phyloP scores from a whole-genome alignment of 30 jellyfish, hydroid and myxozoan species.

The Chrysaora quinquecirrha region DNA sequence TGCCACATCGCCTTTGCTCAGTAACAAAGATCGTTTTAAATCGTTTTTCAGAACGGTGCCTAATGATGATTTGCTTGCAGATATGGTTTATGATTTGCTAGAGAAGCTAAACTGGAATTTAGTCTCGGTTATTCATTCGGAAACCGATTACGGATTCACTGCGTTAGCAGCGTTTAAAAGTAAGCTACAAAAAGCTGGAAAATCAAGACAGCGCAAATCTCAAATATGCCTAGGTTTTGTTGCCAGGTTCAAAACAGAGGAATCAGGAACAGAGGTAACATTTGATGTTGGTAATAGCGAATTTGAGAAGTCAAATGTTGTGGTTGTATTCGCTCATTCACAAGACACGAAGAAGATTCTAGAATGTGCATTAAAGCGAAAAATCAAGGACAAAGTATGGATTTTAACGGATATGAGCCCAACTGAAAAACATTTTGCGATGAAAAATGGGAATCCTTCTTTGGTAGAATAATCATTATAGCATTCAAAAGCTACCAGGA shows the following conservation, averaged over 20 bases:
- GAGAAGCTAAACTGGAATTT: constrained; percentile 28
- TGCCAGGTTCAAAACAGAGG: background rate
- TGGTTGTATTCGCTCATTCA: constrained; percentile 44
- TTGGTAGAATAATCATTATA: constrained; percentile 14
- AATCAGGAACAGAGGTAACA: background rate
- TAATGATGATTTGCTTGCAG: constrained; percentile 41
- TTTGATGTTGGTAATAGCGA: constrained; percentile 3
- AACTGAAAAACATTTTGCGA: background rate
- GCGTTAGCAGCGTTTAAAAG: constrained; percentile 25
- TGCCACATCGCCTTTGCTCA: constrained; percentile 65
- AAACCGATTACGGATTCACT: constrained; percentile 70
- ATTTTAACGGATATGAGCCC: constrained; percentile 27
- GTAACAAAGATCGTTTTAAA: constrained; percentile 46
- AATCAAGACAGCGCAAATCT: background rate
- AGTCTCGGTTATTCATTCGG: constrained; percentile 45
- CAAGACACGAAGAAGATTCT: constrained; percentile 19
- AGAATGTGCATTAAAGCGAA: background rate
- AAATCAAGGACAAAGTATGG: constrained; percentile 40
- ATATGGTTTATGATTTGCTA: constrained; percentile 26
- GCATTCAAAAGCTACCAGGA: background rate
- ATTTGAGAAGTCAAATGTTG: constrained; percentile 16
- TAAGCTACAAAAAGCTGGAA: constrained; percentile 6
- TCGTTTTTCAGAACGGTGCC: constrained; percentile 81
- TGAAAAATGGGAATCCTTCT: background rate
- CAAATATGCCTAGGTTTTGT: constrained; percentile 21